Evolutionary conservation across 2,888 invertebrate genomes (phyloP).

Genomic region (Watsonalla binaria): DNA sequence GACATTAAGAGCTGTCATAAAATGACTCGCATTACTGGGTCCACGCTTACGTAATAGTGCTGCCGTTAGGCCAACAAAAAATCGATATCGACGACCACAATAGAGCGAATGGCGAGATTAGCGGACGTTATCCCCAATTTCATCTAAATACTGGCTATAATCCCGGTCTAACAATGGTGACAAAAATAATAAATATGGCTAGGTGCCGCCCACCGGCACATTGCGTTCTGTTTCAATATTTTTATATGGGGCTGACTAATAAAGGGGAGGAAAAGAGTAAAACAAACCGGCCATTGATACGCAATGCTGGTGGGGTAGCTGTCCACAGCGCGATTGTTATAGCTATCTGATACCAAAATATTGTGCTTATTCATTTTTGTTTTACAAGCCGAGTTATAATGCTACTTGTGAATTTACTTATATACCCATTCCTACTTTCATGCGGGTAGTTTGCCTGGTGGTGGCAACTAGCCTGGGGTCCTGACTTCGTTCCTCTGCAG

Average conservation of each 20-base stretch:
- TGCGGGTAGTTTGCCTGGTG: too few species aligned
- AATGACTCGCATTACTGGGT: conserved; percentile 3
- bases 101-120: conserved; percentile 62
- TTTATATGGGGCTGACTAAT: conserved; percentile 64
- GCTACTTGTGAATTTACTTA: too few species aligned
- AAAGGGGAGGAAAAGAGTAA: conserved; percentile 54
- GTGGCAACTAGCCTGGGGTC: too few species aligned
- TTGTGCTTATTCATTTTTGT: too few species aligned
- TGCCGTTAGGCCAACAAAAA: conserved; percentile 24
- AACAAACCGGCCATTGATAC: conserved; percentile 66
- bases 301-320: conserved; percentile 8
- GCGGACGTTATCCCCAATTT: conserved; percentile 74
- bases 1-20: neutral
- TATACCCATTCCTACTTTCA: too few species aligned
- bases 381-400: too few species aligned
- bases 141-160: conserved; percentile 76
- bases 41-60: conserved; percentile 1
- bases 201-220: conserved; percentile 56
- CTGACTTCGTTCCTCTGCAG: too few species aligned
- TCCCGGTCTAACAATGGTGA: conserved; percentile 69
- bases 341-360: too few species aligned
- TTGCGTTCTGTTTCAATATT: conserved; percentile 63
- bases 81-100: conserved; percentile 56
- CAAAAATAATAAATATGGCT: conserved; percentile 76
- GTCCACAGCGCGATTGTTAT: neutral